A percentile compares a stretch with the other conserved stretches of the same genome.
These are phyloP conservation scores for Alligator mississippiensis DNA, from an alignment of 2,113 vertebrate species.

Conservation along the genomic window DNA sequence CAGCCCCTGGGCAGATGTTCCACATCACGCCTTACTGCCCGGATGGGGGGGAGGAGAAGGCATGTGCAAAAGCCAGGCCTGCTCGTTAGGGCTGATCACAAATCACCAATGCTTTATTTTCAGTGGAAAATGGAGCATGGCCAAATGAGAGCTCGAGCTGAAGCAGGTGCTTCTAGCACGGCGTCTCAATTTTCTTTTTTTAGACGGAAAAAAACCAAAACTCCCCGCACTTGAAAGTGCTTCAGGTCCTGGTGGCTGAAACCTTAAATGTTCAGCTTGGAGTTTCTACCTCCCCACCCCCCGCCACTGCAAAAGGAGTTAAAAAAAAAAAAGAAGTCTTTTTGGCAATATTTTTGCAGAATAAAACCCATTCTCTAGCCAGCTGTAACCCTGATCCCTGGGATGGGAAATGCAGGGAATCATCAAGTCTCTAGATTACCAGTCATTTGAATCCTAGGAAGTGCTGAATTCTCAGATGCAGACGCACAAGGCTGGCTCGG, in stretches of 20 bases:
- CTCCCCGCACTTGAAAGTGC: constrained; percentile 44
- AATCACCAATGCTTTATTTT: background rate
- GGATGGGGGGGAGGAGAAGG: fast-evolving
- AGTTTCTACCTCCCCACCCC: background rate
- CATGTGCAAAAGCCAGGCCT: fast-evolving
- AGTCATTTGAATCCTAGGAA: background rate
- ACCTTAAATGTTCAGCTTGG: constrained; percentile 62
- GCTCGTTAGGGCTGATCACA: background rate
- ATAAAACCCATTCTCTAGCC: background rate
- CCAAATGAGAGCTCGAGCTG: constrained; percentile 26
- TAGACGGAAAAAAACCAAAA: constrained; percentile 53
- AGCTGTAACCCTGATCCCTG: background rate
- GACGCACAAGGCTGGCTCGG: fast-evolving
- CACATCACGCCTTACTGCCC: fast-evolving
- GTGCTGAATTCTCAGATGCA: background rate
- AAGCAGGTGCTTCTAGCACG: constrained; percentile 64
- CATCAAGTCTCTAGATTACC: background rate
- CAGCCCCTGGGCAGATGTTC: background rate
- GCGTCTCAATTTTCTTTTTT: constrained; percentile 13
- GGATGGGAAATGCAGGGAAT: background rate
- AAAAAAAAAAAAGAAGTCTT: background rate
- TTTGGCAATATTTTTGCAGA: background rate
- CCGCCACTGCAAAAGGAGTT: too few relatives aligned
- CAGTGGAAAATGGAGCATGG: background rate
- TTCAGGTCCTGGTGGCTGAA: background rate